Percentiles rank a stretch among this genome's conserved stretches.
These are phyloP conservation scores for Misgurnus mizolepis DNA, from an alignment of 2,113 vertebrate species.

Conservation along the genomic window DNA sequence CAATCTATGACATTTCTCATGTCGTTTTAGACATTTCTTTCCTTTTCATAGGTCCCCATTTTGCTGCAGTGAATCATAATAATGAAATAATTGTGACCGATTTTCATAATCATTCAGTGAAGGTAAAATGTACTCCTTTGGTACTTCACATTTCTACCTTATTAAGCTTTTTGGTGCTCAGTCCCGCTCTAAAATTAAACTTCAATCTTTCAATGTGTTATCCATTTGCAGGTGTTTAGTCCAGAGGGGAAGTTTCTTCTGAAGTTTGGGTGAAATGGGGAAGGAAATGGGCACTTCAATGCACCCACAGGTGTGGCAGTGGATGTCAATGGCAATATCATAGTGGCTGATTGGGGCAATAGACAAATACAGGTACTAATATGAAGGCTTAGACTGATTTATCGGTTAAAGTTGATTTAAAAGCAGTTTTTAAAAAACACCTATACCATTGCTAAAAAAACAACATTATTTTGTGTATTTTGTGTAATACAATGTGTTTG, in stretches of 20 bases:
- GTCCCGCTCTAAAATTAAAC: background rate
- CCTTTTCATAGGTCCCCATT: constrained; percentile 83
- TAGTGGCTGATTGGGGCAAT: constrained; percentile 98
- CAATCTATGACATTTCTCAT: no score
- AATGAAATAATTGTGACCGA: constrained; percentile 98
- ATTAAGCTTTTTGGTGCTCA: background rate
- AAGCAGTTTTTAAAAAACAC: no score
- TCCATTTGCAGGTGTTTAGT: constrained; percentile 87
- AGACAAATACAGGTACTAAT: constrained; percentile 90
- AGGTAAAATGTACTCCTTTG: constrained; percentile 71
- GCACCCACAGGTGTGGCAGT: constrained; percentile 97
- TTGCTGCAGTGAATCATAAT: constrained; percentile 96
- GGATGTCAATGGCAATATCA: constrained; percentile 94
- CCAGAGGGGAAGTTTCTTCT: constrained; percentile 93
- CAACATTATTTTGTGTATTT: no score
- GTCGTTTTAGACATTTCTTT: background rate
- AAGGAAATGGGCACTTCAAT: constrained; percentile 97
- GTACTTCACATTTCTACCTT: background rate
- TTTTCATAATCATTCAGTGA: constrained; percentile 99
- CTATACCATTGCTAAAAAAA: no score
- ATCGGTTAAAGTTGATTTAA: no score
- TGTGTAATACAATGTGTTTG: no score
- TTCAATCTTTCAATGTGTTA: background rate
- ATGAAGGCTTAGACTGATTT: no score
- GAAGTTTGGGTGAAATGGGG: constrained; percentile 97